Conservation (phyloP, 1,140 invertebrate species). For the Planococcus citri region DNA sequence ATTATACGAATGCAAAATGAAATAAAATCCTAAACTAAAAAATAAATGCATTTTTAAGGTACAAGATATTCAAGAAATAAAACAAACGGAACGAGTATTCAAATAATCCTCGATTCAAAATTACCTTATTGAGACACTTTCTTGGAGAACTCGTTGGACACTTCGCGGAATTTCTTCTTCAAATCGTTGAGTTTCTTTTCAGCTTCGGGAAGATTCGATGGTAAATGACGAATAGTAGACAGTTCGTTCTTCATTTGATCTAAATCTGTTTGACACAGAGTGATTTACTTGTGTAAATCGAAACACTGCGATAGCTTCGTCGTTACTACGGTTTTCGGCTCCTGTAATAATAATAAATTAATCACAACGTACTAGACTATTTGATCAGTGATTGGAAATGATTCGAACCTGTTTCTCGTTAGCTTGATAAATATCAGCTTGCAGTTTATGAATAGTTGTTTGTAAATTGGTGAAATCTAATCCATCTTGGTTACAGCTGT, state of each 20-base stretch:
- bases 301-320: neutral
- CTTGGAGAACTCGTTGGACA: neutral
- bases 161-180: neutral
- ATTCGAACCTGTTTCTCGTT: conserved; percentile 8
- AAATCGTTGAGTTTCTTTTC: neutral
- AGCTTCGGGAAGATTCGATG: neutral
- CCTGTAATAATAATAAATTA: no score
- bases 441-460: conserved; percentile 1
- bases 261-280: neutral
- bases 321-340: neutral
- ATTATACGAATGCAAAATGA: no score
- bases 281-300: neutral
- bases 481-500: neutral
- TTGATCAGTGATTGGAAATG: no score
- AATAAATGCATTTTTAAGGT: no score
- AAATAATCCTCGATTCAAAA: neutral
- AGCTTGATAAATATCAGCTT: conserved; percentile 11
- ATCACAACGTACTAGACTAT: neutral
- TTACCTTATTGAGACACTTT: neutral
- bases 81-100: no score
- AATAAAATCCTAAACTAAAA: no score
- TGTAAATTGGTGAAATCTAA: conserved; percentile 6
- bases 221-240: neutral
- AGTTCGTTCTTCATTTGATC: neutral
- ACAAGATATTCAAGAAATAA: no score